phyloP scores from a whole-genome alignment of 2,888 invertebrate genomes.

The Lagria hirta region DNA sequence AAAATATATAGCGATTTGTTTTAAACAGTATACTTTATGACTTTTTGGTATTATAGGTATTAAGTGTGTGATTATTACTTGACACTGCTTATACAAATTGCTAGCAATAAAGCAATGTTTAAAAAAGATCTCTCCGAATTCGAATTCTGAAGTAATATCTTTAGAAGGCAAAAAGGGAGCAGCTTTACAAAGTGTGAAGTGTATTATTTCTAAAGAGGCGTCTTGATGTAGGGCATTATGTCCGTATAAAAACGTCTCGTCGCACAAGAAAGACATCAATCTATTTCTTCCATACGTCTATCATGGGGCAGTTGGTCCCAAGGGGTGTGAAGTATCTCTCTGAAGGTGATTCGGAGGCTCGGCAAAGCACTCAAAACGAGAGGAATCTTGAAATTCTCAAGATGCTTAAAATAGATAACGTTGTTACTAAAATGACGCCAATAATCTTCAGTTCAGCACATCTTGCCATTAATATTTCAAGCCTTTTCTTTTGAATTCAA shows the following conservation, averaged over 20 bases:
- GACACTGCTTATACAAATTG: too few relatives aligned
- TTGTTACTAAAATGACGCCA: constrained; percentile 2
- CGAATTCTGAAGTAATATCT: too few relatives aligned
- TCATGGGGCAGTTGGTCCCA: constrained; percentile 22
- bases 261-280: constrained; percentile 22
- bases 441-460: too few relatives aligned
- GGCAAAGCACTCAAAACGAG: constrained; percentile 16
- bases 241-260: constrained; percentile 20
- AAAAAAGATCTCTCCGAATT: too few relatives aligned
- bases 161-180: too few relatives aligned
- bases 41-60: too few relatives aligned
- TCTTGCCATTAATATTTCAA: background rate
- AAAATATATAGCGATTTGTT: too few relatives aligned
- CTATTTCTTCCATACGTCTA: constrained; percentile 19
- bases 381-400: constrained; percentile 16
- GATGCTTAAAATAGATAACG: constrained; percentile 15
- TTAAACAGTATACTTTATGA: too few relatives aligned
- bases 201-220: constrained; percentile 16
- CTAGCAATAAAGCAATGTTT: too few relatives aligned
- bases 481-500: too few relatives aligned
- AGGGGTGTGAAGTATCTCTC: constrained; percentile 17
- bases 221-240: constrained; percentile 18
- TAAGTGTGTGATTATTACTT: too few relatives aligned
- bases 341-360: constrained; percentile 15
- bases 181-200: constrained; percentile 11